Base-by-base conservation (phyloP, 1,140 invertebrate species). In the Drosophila ercepeae region DNA sequence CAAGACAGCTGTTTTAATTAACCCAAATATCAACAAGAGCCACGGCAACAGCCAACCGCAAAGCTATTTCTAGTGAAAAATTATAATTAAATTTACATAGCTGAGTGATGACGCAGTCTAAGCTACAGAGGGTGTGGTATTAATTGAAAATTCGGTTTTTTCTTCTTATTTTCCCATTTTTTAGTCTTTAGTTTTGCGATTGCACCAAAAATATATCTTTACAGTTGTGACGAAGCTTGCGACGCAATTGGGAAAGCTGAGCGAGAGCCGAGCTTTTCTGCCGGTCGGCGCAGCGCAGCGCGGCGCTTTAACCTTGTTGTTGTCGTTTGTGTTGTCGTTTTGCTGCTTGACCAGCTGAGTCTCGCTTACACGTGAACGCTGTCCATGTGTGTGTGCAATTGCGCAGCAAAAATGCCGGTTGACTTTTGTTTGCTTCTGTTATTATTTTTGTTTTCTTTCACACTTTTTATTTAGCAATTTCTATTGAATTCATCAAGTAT, bases 1-100 rank as follows among this genome's bases (percentile, higher is more conserved):
- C 67, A 55, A 81, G 73, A 79, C 81, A 86, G 81, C 81, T 86
- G 81, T 88, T 82, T 86, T 77, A 81, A 86, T 88, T 86, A 88
- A 81, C 81, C 67, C 72, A 86, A 77, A 86, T 74, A 73, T 65
- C 61, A 65, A 74, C 34, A 71, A 65, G 36, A 21, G 23, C 13
- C 68, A 21, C 36, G 57, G 14, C 13, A 13, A 41, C 39, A 8
- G 39, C 29, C 29, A 1, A 1, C 6, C 6, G 29, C 29, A 32
- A 7, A 9, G 29, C 36, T 42, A 16, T 42, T 18, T 42, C 70
- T 27, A 50, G 63, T 18, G 49, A 70, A 79, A 70, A 78, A 46
- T 14, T 67, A 27, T 53, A 39, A 75, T 46, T 68, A 21, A 59
- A 63, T 64, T 74, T 55, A 55, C 61, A 69, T 46, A 34, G 48